Evolutionary conservation across 1,140 invertebrate genomes (phyloP).

Genomic region (Spodoptera frugiperda): DNA sequence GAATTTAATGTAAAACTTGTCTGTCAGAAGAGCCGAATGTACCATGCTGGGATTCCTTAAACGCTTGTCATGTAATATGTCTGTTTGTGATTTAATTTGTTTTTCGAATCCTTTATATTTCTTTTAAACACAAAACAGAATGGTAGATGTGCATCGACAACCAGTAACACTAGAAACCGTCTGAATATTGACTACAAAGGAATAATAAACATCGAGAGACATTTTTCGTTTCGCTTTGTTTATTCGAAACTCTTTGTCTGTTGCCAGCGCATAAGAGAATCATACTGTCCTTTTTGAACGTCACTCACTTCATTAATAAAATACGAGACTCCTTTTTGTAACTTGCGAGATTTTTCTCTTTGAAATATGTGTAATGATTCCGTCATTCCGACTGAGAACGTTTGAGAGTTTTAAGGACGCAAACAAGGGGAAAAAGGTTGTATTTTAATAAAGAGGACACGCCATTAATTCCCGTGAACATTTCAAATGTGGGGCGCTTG

Average conservation of each 20-base stretch:
- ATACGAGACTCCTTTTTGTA: constrained; percentile 26
- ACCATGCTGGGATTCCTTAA: no score
- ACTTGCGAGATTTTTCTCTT: constrained; percentile 20
- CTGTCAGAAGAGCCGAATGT: no score
- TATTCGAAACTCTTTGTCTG: constrained; percentile 23
- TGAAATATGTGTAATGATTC: constrained; percentile 33
- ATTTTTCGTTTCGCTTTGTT: constrained; percentile 21
- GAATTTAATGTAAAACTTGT: no score
- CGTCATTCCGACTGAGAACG: not conserved
- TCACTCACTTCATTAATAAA: constrained; percentile 44
- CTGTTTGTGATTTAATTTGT: no score
- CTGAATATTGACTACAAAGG: constrained; percentile 15
- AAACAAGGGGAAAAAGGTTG: constrained; percentile 28
- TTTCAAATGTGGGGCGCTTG: constrained; percentile 16
- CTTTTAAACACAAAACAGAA: not conserved
- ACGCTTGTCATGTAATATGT: no score
- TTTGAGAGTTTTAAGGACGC: constrained; percentile 11
- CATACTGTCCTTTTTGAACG: constrained; percentile 21
- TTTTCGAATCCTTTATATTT: no score
- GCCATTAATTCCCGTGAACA: constrained; percentile 1
- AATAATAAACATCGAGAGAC: constrained; percentile 7
- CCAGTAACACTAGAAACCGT: constrained; percentile 5
- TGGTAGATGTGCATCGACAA: not conserved
- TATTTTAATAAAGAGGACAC: constrained; percentile 11
- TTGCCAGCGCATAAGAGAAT: constrained; percentile 14